Base-by-base conservation (phyloP, 2,888 invertebrate genomes). In the Drosophila nr. medialis region DNA sequence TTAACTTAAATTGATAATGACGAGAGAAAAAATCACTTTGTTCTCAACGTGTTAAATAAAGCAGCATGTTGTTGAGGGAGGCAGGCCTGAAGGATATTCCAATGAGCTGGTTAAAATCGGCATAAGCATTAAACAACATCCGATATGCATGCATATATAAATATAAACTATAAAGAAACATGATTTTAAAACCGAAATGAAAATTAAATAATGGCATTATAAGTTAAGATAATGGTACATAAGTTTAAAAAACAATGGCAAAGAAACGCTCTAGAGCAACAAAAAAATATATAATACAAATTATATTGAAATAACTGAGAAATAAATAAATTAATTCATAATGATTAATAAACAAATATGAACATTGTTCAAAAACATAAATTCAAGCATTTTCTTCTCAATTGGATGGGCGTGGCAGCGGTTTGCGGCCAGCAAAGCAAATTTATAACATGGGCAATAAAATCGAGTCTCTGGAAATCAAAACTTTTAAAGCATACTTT, bases 191-290 rank as follows among this genome's bases (percentile, higher is more conserved):
- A 78, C 73, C 66, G 71, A 81, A 74, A 73, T 55, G 51, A 66
- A 65, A 59, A 81, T 83, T 84, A 85, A 85, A 89, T 85, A 84
- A 81, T 75, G 80, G 83, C 80, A 81, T 90, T 73, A 73, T 90
- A 89, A 81, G 85, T 89, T 85, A 85, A 85, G 85, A 80, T 89
- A 89, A 85, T 83, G 82, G 82, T 85, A 86, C 85, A 86, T 89
- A 89, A 86, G 88, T 89, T 89, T 84, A 88, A 86, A 89, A 90
- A 89, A 90, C 80, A 83, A 86, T 96, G 95, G 80, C 88, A 89
- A 83, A 90, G 77, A 84, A 81, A 79, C 72, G 90, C 89, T 88
- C 82, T 87, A 86, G 90, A 89, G 90, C 90, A 83, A 76, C 83
- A 80, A 77, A 79, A 82, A 84, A 80, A 82, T 72, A 82, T 81